Base-by-base conservation (phyloP, 2,888 invertebrate species). In the Anticlea derivata region DNA sequence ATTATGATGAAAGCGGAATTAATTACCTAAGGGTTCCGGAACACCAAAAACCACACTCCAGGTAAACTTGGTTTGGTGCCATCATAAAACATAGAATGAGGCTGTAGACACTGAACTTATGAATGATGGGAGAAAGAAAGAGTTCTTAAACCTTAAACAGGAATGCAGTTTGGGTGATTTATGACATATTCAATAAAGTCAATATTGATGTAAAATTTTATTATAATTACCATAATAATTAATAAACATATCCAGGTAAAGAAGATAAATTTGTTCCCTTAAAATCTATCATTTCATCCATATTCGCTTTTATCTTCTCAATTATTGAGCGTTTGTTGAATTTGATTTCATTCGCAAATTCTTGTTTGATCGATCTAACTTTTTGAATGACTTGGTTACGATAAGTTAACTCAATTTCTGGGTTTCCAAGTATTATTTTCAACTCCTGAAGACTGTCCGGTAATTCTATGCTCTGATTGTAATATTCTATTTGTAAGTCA, bases 241-340 rank as follows among this genome's bases (percentile, higher is more conserved):
- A 50, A 39, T 57, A 63, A 37, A 56, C 66, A 69, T 90, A 90
- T 11, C 89, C 89, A 30, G 73, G 54, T 26, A 90, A 60, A 24
- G 64, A 60, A 17, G 71, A 71, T 29, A 88, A 68, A 68, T 90
- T 90, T 1, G 82, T 70, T 5, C 90, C 89, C 39, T 74, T 74
- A 68, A 90, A 90, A 33, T 70, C 69, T 39, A 89, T 58, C 1
- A 85, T 34, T 11, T 81, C 80, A 49, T 83, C 73, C 1, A 83
- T 72, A 60, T 83, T 73, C 0, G 48, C 20, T 61, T 83, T 86
- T 1, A 82, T 46, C 56, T 80, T 73, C 34, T 84, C 74, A 22
- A 86, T 61, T 40, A 89, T 58, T 1, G 59, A 53, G 6, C 65
- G 68, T 55, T 75, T 84, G 38, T 83, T 74, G 56, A 77, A 83